Percentiles rank a stretch among this genome's conserved stretches.
Evolutionary conservation across 2,797 vertebrate species (phyloP).

Genomic region (Macropodus opercularis): DNA sequence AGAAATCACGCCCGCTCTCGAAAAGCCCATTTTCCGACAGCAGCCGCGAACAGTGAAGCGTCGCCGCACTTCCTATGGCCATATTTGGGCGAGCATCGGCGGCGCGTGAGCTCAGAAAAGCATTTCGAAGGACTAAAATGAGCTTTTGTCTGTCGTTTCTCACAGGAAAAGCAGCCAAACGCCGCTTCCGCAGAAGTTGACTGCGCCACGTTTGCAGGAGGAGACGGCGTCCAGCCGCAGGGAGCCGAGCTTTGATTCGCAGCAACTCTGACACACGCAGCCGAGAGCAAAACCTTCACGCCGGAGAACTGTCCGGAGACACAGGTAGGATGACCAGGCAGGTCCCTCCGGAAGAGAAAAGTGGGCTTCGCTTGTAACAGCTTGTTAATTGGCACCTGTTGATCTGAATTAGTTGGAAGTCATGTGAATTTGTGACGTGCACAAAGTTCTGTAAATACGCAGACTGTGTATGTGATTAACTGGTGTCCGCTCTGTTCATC

Average conservation of each 20-base stretch:
- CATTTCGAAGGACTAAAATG: slow-evolving; percentile 69
- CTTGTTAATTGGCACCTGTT: slow-evolving; percentile 64
- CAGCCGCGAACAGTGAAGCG: slow-evolving; percentile 44
- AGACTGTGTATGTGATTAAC: background rate
- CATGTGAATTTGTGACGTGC: background rate
- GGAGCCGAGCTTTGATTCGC: slow-evolving; percentile 33
- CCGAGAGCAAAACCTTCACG: slow-evolving; percentile 55
- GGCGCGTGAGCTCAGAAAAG: slow-evolving; percentile 64
- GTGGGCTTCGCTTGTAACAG: too few relatives aligned
- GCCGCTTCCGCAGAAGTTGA: slow-evolving; percentile 61
- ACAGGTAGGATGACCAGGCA: too few relatives aligned
- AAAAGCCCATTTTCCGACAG: slow-evolving; percentile 39
- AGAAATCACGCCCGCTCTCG: too few relatives aligned
- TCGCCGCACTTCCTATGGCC: slow-evolving; percentile 79
- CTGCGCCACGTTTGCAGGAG: slow-evolving; percentile 29
- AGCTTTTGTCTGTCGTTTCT: slow-evolving; percentile 68
- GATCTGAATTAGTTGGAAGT: slow-evolving; percentile 46
- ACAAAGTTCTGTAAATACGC: slow-evolving; percentile 42
- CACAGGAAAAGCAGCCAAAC: slow-evolving; percentile 67
- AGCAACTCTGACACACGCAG: slow-evolving; percentile 71
- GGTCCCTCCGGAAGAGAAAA: too few relatives aligned
- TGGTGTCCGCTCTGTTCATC: background rate
- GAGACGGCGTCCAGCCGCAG: slow-evolving; percentile 34
- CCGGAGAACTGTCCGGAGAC: slow-evolving; percentile 70
- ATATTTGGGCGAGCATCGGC: slow-evolving; percentile 77